A percentile compares a stretch with the other conserved stretches of the same genome.
These are phyloP conservation scores for Columba guinea DNA, from an alignment of 2,797 vertebrate species.

Conservation along the genomic window DNA sequence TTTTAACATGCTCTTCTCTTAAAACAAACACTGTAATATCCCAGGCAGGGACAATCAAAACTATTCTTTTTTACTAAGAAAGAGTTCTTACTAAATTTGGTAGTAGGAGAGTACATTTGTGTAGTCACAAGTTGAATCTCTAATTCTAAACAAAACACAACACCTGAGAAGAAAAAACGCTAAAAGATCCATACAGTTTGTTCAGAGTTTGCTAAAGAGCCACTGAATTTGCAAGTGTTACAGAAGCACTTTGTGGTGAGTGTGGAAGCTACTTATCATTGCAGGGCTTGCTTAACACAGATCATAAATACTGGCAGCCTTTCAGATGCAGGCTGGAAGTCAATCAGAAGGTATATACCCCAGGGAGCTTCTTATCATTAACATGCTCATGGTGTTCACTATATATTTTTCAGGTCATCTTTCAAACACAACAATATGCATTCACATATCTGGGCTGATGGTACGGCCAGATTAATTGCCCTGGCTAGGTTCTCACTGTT, in stretches of 20 bases:
- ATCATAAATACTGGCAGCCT: background rate
- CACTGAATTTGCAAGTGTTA: background rate
- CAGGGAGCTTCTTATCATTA: background rate
- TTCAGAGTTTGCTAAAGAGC: background rate
- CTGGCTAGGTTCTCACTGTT: background rate
- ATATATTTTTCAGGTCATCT: background rate
- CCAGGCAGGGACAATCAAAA: background rate
- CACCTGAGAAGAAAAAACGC: background rate
- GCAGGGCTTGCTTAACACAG: background rate
- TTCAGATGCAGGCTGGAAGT: background rate
- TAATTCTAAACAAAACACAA: background rate
- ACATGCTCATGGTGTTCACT: background rate
- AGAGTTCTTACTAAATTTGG: background rate
- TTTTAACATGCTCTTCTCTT: background rate
- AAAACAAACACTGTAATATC: background rate
- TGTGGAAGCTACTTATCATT: background rate
- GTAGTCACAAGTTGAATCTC: background rate
- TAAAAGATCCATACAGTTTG: background rate
- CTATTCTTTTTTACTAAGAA: background rate
- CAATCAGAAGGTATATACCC: background rate
- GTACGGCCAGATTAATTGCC: background rate
- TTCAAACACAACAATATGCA: background rate
- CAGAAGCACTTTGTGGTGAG: background rate
- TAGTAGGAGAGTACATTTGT: background rate
- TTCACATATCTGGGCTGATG: background rate